Evolutionary conservation across 2,113 vertebrate species (phyloP).

Genomic region (Pionites leucogaster): DNA sequence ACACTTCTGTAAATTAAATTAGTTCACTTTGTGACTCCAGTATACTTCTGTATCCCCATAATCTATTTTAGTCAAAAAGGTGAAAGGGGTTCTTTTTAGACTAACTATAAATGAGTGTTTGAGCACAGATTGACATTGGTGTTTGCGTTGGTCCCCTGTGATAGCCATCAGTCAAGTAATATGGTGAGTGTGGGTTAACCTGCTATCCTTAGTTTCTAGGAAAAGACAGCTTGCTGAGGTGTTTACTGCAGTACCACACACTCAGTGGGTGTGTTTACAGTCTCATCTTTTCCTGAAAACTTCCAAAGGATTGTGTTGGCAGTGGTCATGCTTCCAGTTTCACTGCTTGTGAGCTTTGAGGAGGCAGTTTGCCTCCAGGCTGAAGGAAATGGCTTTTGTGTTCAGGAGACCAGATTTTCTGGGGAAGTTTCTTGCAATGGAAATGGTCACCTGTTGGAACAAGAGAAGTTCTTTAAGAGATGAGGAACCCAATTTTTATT

Average conservation of each 20-base stretch:
- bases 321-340: neutral
- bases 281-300: neutral
- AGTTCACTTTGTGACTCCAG: neutral
- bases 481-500: neutral
- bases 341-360: neutral
- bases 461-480: neutral
- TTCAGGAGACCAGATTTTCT: neutral
- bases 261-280: neutral
- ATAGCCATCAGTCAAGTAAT: neutral
- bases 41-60: neutral
- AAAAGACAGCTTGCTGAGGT: neutral
- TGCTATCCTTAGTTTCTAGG: neutral
- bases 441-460: neutral
- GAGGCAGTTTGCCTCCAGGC: neutral
- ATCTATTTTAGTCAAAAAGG: neutral
- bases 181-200: neutral
- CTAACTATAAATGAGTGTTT: neutral
- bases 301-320: neutral
- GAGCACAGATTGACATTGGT: accelerated
- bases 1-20: neutral
- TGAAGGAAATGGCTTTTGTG: neutral
- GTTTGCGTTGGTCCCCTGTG: neutral
- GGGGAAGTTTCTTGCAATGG: neutral
- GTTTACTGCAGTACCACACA: neutral
- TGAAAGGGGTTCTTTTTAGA: neutral